These are phyloP conservation scores for Henricia sp. DNA, from an alignment of 53 echinoderm and acorn worm genomes.

Conservation along the genomic window DNA sequence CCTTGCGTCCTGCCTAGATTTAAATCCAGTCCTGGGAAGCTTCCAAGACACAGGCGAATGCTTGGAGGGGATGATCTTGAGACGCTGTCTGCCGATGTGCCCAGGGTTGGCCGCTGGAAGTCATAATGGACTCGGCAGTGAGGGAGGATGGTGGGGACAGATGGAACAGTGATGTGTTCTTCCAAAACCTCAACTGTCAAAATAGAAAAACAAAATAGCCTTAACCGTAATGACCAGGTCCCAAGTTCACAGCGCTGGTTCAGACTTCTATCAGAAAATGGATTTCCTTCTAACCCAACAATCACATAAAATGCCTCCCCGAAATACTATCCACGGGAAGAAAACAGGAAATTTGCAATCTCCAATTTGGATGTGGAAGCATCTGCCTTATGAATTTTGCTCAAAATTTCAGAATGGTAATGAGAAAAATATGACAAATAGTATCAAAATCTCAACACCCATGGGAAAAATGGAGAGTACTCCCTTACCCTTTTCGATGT, in stretches of 20 bases:
- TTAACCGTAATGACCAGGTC: not conserved
- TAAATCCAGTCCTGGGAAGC: constrained; percentile 37
- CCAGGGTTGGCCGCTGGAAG: constrained; percentile 16
- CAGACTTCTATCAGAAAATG: not conserved
- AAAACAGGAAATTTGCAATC: no score
- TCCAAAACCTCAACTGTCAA: constrained; percentile 60
- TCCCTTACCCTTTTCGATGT: not conserved
- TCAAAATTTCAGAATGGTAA: no score
- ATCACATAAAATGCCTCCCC: no score
- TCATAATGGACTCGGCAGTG: constrained; percentile 66
- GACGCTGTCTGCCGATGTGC: not conserved
- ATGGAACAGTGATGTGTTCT: constrained; percentile 31
- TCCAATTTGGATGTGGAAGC: not conserved
- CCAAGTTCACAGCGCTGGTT: not conserved
- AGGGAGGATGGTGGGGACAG: constrained; percentile 55
- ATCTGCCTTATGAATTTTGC: not conserved
- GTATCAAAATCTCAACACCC: constrained; percentile 59
- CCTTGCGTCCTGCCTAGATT: constrained; percentile 17
- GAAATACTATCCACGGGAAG: no score
- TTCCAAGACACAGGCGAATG: constrained; percentile 49
- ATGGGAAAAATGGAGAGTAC: not conserved
- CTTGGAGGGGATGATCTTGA: constrained; percentile 1
- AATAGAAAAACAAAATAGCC: not conserved
- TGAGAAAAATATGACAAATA: constrained; percentile 12
- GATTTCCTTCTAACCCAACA: no score